Base-by-base conservation (phyloP, 2,888 invertebrate genomes). In the Lasioglossum lativentre region DNA sequence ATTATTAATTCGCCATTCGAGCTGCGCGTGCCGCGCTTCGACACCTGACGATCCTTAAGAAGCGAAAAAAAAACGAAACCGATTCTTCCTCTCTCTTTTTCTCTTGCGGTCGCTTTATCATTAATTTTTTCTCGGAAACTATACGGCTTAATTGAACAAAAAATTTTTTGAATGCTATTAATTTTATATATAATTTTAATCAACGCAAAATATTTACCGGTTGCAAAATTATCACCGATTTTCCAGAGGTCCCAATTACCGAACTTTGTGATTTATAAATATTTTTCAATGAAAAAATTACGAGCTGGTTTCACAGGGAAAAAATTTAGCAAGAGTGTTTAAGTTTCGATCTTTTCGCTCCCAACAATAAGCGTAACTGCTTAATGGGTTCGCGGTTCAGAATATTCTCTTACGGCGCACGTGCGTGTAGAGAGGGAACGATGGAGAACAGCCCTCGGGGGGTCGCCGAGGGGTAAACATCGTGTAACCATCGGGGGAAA, bases 401-500 rank as follows among this genome's bases (percentile, higher is more conserved):
- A 77, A 79, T 47, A 82, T 82, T 88, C 79, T 80, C 78, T 63
- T 63, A 63, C n/a, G n/a, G 68, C 72, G 82, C 84, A 80, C 75
- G 82, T 78, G 80, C 73, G 66, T 45, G 38, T 14, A 71, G 73
- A 75, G 38, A 59, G 82, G 73, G 83, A 78, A 82, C 63, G 82
- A 81, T 74, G 77, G 10, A 52, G 85, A 66, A 78, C 80, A 86
- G 86, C 90, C 91, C 92, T 89, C 88, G 83, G 90, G 92, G 93
- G 93, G 86, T 91, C 90, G 89, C 86, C 87, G 90, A 92, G 95
- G 91, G 94, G 93, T 94, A 95, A 95, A 93, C 93, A 93, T 93
- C 92, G 93, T 93, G 94, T 93, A 95, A 95, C 94, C 94, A 92
- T 93, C 90, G 52, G 88, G 88, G 94, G 93, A 92, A 91, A 92